Conservation (phyloP, 2,888 invertebrate species). For the Kuschelorhynchus macadamiae region DNA sequence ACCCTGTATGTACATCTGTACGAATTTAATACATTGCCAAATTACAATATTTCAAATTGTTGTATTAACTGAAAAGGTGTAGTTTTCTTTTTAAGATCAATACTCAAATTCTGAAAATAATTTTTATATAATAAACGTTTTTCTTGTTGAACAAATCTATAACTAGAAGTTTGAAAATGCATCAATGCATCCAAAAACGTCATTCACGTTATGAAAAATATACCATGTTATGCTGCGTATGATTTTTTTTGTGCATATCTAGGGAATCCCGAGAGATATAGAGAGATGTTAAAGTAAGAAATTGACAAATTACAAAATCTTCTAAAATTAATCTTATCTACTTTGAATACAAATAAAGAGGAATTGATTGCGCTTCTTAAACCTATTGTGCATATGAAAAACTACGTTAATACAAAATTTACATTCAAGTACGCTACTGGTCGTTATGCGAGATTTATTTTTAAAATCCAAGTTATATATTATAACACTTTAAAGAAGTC, state of each 20-base stretch:
- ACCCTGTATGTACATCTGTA: too few species aligned
- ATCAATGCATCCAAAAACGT: too few species aligned
- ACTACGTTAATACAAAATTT: constrained; percentile 66
- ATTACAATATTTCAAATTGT: too few species aligned
- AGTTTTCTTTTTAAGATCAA: too few species aligned
- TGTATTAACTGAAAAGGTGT: too few species aligned
- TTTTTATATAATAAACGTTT: too few species aligned
- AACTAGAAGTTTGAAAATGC: too few species aligned
- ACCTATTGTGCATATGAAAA: constrained; percentile 54
- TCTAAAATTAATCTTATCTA: constrained; percentile 36
- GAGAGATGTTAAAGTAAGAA: not conserved
- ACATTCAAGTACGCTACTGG: constrained; percentile 61
- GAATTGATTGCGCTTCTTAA: constrained; percentile 31
- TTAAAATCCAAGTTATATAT: constrained; percentile 17
- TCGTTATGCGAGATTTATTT: constrained; percentile 56
- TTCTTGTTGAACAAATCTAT: too few species aligned
- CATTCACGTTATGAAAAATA: too few species aligned
- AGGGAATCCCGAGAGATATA: not conserved
- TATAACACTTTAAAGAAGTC: too few species aligned
- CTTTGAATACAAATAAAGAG: constrained; percentile 48
- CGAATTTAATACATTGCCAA: too few species aligned
- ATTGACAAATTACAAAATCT: not conserved
- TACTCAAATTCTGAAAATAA: too few species aligned
- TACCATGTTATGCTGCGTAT: not conserved
- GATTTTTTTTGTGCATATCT: not conserved